These are phyloP conservation scores for Paradoxurus hermaphroditus DNA, from an alignment of 2,113 vertebrate species.

Conservation along the genomic window DNA sequence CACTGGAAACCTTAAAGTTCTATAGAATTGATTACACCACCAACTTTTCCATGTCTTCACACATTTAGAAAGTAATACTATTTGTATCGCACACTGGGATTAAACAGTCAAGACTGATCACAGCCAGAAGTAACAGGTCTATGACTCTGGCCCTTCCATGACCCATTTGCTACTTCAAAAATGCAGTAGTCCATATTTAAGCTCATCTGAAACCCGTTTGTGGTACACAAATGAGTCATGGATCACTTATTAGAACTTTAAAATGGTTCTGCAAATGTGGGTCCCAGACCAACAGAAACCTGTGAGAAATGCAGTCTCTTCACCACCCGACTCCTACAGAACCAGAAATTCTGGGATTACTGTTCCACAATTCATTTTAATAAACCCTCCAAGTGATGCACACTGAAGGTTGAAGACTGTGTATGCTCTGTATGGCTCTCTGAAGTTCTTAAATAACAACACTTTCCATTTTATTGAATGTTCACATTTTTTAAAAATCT, in stretches of 20 bases:
- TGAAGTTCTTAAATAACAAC: not conserved
- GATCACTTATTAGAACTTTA: not conserved
- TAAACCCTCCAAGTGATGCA: not conserved
- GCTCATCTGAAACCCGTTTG: not conserved
- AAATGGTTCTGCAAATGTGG: not conserved
- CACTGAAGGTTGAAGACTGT: not conserved
- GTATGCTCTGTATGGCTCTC: not conserved
- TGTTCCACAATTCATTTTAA: not conserved
- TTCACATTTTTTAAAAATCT: not conserved
- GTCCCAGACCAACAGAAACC: not conserved
- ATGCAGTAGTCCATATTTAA: not conserved
- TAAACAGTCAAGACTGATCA: not conserved
- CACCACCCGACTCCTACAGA: not conserved
- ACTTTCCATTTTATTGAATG: not conserved
- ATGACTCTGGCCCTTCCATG: not conserved
- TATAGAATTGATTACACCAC: not conserved
- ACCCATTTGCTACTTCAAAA: not conserved
- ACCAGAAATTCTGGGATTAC: not conserved
- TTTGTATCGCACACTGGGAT: not conserved
- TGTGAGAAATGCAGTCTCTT: not conserved
- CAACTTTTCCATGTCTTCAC: not conserved
- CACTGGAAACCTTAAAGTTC: not conserved
- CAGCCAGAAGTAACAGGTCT: not conserved
- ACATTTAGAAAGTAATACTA: not conserved
- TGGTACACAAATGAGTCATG: not conserved